These are phyloP conservation scores for Mus caroli DNA, from an alignment of 2,797 vertebrate species.

Conservation along the genomic window DNA sequence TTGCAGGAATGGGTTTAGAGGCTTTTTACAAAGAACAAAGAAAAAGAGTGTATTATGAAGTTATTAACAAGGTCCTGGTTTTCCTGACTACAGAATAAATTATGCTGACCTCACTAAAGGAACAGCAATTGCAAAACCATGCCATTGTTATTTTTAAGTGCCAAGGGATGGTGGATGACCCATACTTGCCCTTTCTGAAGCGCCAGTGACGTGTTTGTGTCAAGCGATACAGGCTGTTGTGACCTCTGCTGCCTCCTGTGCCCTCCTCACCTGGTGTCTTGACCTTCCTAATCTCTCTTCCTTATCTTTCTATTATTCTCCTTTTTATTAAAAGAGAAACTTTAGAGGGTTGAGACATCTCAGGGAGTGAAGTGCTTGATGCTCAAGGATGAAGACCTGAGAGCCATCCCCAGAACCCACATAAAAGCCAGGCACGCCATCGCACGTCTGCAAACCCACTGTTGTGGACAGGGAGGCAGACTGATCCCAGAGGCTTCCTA, in stretches of 20 bases:
- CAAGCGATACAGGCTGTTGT: neutral
- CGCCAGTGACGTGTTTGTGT: neutral
- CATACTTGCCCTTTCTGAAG: neutral
- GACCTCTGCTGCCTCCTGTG: accelerated
- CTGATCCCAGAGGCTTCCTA: neutral
- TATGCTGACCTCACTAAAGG: neutral
- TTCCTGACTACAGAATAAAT: neutral
- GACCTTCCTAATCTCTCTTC: neutral
- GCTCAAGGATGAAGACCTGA: too few species aligned
- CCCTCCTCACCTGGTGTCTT: neutral
- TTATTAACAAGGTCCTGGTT: conserved; percentile 31
- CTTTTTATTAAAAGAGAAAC: neutral
- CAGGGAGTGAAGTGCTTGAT: neutral
- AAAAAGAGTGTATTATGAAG: neutral
- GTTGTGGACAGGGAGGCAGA: neutral
- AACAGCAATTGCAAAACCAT: neutral
- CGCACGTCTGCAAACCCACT: neutral
- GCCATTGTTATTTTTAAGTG: neutral
- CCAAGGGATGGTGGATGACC: neutral
- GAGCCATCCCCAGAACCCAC: neutral
- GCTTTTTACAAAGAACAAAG: neutral
- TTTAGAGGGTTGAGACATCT: neutral
- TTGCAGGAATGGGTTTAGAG: conserved; percentile 33
- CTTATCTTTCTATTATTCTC: neutral
- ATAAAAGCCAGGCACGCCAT: neutral